phyloP scores from a whole-genome alignment of 2,888 invertebrate species.

The Cataglyphis albicans region DNA sequence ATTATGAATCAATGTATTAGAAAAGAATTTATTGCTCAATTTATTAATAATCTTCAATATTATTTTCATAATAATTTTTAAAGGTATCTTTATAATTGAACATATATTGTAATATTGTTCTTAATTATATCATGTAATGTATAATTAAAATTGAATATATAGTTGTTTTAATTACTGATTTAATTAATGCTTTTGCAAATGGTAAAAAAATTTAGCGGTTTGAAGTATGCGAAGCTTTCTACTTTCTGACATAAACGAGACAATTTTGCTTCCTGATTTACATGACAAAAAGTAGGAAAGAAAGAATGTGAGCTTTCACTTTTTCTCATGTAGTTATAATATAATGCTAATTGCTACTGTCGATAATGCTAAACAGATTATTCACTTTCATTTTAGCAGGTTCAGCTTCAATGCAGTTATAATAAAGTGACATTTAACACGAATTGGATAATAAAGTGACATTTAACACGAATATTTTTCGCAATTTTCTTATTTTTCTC shows the following conservation, averaged over 20 bases:
- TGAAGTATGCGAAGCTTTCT: slow-evolving; percentile 17
- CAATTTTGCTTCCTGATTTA: slow-evolving; percentile 38
- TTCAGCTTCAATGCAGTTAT: neutral
- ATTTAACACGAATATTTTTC: slow-evolving; percentile 17
- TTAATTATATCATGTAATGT: neutral
- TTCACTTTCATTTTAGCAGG: slow-evolving; percentile 21
- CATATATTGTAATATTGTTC: neutral
- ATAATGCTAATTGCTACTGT: slow-evolving; percentile 34
- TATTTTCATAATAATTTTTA: neutral
- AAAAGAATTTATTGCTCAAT: neutral
- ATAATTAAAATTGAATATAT: slow-evolving; percentile 1
- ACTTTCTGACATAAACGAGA: neutral
- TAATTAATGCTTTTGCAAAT: neutral
- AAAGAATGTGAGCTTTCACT: slow-evolving; percentile 36
- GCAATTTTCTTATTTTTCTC: slow-evolving; percentile 23
- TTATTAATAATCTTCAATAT: neutral
- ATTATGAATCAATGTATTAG: neutral
- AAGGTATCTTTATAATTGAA: neutral
- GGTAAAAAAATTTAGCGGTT: neutral
- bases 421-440: slow-evolving; percentile 34
- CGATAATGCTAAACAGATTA: slow-evolving; percentile 21
- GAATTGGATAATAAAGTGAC: slow-evolving; percentile 28
- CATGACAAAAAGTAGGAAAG: slow-evolving; percentile 26
- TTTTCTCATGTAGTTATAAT: slow-evolving; percentile 19
- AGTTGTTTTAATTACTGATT: neutral